These are phyloP conservation scores for Drosophila infuscata DNA, from an alignment of 2,888 invertebrate species.

Conservation along the genomic window DNA sequence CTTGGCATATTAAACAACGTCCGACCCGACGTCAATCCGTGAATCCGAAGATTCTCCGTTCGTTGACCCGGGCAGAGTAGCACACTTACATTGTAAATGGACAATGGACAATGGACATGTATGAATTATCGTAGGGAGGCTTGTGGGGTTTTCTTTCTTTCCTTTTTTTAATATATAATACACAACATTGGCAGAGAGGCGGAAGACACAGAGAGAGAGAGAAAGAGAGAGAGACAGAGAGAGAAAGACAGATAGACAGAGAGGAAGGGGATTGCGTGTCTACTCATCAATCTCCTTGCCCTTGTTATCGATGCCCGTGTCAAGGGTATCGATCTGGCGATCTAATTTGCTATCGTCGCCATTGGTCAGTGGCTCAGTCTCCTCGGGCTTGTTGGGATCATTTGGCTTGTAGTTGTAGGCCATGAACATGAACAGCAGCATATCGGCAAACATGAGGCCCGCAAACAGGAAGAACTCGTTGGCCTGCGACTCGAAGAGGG, in stretches of 20 bases:
- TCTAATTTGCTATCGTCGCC: background rate
- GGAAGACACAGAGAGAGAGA: background rate
- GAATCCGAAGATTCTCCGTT: slow-evolving; percentile 5
- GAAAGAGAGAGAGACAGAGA: background rate
- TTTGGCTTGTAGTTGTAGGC: slow-evolving; percentile 90
- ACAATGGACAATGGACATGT: slow-evolving; percentile 10
- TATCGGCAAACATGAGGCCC: slow-evolving; percentile 93
- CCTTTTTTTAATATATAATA: slow-evolving; percentile 40
- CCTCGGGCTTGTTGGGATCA: slow-evolving; percentile 63
- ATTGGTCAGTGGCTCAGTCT: slow-evolving; percentile 60
- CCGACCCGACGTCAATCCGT: slow-evolving; percentile 13
- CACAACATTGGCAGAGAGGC: slow-evolving; percentile 33
- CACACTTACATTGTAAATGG: slow-evolving; percentile 56
- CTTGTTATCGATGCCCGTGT: slow-evolving; percentile 72
- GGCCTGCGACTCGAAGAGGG: slow-evolving; percentile 91
- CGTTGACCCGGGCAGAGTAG: slow-evolving; percentile 17
- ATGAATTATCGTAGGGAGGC: slow-evolving; percentile 17
- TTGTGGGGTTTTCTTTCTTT: background rate
- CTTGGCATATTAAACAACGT: slow-evolving; percentile 64
- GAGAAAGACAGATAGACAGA: background rate
- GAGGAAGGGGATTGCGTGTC: background rate
- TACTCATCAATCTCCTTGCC: slow-evolving; percentile 63
- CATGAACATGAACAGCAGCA: slow-evolving; percentile 92
- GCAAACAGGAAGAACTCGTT: slow-evolving; percentile 96
- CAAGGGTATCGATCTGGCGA: slow-evolving; percentile 39